These are phyloP conservation scores for Sebastes taczanowskii DNA, from an alignment of 2,797 vertebrate species.

Conservation along the genomic window DNA sequence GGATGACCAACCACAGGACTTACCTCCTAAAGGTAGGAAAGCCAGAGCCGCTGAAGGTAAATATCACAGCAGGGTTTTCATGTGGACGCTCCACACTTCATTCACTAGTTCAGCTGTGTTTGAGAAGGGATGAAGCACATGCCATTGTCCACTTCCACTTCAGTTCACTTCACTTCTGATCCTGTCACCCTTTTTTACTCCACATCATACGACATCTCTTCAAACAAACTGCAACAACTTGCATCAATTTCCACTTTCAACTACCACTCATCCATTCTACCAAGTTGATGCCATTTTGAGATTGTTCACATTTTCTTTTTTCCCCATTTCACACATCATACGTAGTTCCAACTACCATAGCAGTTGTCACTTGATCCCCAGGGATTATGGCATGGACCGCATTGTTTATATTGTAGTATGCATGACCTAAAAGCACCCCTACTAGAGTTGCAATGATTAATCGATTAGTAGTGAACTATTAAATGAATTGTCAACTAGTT, in stretches of 20 bases:
- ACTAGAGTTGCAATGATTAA: no score
- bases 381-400: conserved; percentile 21
- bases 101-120: not conserved
- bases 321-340: conserved; percentile 52
- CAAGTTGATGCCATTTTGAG: conserved; percentile 36
- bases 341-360: conserved; percentile 23
- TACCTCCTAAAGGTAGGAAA: conserved; percentile 91
- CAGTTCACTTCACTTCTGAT: conserved; percentile 14
- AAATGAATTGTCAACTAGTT: no score
- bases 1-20: conserved; percentile 81
- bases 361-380: conserved; percentile 38
- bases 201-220: conserved; percentile 47
- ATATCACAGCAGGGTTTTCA: conserved; percentile 16
- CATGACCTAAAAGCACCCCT: not conserved
- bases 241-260: conserved; percentile 35
- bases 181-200: conserved; percentile 26
- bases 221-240: conserved; percentile 37
- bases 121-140: conserved; percentile 68
- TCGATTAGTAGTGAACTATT: no score
- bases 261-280: conserved; percentile 55
- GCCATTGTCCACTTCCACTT: conserved; percentile 57
- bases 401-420: not conserved
- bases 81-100: not conserved
- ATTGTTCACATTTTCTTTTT: conserved; percentile 21
- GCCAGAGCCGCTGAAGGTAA: conserved; percentile 49